Evolutionary conservation across 2,888 invertebrate species (phyloP).

Genomic region (Hofmannophila pseudospretella): DNA sequence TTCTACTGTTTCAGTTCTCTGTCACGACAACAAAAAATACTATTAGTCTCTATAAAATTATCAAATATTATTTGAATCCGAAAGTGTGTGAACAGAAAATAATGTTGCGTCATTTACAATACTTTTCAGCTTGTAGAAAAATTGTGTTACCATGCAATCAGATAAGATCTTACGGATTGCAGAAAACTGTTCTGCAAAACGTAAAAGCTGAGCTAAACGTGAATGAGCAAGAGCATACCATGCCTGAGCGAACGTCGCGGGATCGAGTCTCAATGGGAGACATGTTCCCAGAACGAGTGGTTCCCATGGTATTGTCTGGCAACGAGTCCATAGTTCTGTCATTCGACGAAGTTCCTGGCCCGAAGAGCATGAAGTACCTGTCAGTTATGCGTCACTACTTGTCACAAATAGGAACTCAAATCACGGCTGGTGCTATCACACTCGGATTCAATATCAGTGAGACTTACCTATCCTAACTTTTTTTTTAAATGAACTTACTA

Average conservation of each 20-base stretch:
- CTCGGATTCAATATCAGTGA: constrained; percentile 69
- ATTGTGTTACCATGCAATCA: constrained; percentile 22
- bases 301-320: constrained; percentile 47
- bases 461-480: too few relatives aligned
- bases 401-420: constrained; percentile 80
- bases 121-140: constrained; percentile 19
- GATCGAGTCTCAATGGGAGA: constrained; percentile 24
- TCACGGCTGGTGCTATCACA: constrained; percentile 72
- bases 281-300: constrained; percentile 42
- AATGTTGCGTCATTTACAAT: constrained; percentile 42
- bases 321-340: constrained; percentile 56
- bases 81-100: constrained; percentile 12
- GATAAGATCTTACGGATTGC: constrained; percentile 24
- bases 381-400: constrained; percentile 79
- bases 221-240: constrained; percentile 9
- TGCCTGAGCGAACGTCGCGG: constrained; percentile 6
- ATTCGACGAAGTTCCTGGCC: constrained; percentile 83
- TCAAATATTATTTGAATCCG: constrained; percentile 17
- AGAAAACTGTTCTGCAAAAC: constrained; percentile 25
- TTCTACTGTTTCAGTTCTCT: constrained; percentile 29
- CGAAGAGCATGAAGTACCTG: constrained; percentile 74
- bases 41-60: neutral
- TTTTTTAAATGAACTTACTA: too few relatives aligned
- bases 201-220: constrained; percentile 29
- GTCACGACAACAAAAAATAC: constrained; percentile 10